Conservation (phyloP, 2,797 vertebrate genomes). For the Sarcophilus harrisii region DNA sequence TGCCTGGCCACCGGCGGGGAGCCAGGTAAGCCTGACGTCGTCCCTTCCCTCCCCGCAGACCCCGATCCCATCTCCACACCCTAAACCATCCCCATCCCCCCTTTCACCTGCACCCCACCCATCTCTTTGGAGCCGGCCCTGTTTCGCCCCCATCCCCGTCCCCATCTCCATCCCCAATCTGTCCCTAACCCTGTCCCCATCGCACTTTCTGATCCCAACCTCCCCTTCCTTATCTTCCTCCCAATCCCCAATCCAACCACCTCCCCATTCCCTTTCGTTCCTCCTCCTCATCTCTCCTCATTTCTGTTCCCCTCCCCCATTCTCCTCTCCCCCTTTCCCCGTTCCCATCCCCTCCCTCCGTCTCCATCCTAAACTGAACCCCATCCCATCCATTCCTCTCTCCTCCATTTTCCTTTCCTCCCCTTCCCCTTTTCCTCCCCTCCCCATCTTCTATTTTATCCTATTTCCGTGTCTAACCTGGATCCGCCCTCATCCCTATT, state of each 20-base stretch:
- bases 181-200: not conserved
- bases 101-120: not conserved
- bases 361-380: not conserved
- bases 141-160: too few species aligned
- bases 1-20: not conserved
- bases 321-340: not conserved
- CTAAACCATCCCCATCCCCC: not conserved
- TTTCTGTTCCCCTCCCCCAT: not conserved
- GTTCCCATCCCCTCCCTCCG: not conserved
- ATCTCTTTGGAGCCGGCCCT: not conserved
- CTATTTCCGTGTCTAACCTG: not conserved
- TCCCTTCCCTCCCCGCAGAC: not conserved
- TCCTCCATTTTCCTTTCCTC: too few species aligned
- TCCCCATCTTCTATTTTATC: too few species aligned
- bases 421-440: not conserved
- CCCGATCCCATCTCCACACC: not conserved
- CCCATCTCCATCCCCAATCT: not conserved
- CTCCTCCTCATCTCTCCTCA: not conserved
- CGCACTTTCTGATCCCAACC: too few species aligned
- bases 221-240: not conserved
- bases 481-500: not conserved
- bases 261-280: not conserved
- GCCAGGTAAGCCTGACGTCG: not conserved
- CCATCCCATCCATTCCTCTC: not conserved
- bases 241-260: not conserved